Evolutionary conservation across 2,888 invertebrate species (phyloP), one percentile per base, ranked within the genome.

Genomic region (Torymus auratus): DNA sequence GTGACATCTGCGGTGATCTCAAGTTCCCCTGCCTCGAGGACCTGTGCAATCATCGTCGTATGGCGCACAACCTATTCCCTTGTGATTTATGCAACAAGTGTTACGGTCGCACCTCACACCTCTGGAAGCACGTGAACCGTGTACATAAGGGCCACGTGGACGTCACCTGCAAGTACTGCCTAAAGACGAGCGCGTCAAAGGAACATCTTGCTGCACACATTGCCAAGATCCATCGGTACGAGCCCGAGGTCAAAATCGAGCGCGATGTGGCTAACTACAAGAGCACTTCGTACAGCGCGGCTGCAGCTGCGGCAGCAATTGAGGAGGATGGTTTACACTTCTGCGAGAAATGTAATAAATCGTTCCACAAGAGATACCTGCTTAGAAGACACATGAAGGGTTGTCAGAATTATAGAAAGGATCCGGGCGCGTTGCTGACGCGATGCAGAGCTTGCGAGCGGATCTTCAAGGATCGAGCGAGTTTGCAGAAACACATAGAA

Each of bases 101-200:
- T 83, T 94, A 94, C 84, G 93, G 93, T 0, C 88, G 93, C 13
- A 93, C 93, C 28, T 93, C 93, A 12, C 93, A 93, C 84, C 85
- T 94, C 13, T 93, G 93, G 93, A 94, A 94, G 85, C 94, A 94
- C 85, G 93, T 93, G 1, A 93, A 93, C 84, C 90, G 93, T 61
- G 91, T 93, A 13, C 93, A 93, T 85, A 92, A 92, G 85, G 93
- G 93, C 14, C 93, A 94, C 86, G 92, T 92, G n/a, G 93, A 93
- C 79, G 92, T 94, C 7, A 93, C 93, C 0, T 94, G 94, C 84
- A 92, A 92, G 60, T 89, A 93, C 62, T 94, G 94, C 84, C 89
- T 92, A 82, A 93, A 93, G 85, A 93, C 93, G 0, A 93, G 93
- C 71, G 93, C 93, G 0, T 93, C 93, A 1, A 92, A 92, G 82